Base-by-base conservation (phyloP, 2,113 vertebrate species). In the Daphoenositta chrysoptera region DNA sequence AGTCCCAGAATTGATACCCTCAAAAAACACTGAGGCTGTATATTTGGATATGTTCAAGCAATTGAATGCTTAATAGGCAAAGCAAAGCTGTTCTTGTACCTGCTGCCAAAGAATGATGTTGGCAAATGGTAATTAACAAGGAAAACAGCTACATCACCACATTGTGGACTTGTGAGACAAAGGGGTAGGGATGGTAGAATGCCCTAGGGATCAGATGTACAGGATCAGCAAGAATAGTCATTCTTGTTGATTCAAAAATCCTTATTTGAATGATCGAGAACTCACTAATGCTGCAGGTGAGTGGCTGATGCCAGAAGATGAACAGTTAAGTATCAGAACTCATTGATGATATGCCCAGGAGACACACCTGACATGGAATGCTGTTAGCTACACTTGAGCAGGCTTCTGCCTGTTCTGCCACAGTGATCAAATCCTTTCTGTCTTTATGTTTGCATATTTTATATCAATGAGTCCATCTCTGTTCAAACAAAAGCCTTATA, bases 401-500 rank as follows among this genome's bases (percentile, higher is more conserved):
- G 54, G n/a, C 45, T 42, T 82, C 51, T 82, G n/a, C 51, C 80
- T 53, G 2, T 39, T 76, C 65, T 91, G 57, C 70, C 24, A 1
- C 71, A 22, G 66, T 4, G 26, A 35, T 58, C 79, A 44, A 35
- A 81, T 15, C 53, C 77, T 37, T 60, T 27, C 85, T 37, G 4
- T 31, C 16, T 83, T 83, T 42, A 22, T 50, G 23, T 83, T 92
- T 94, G 57, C 53, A 90, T 30, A 3, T 71, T 96, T 91, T 70
- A 7, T 82, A 82, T 95, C 91, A 50, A 14, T 24, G 73, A 35
- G 82, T 44, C 83, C 90, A 91, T 75, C 81, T 81, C 17, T 92
- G 64, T 70, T 85, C 94, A 96, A 97, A 97, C 84, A 97, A 75
- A 94, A 94, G 77, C 73, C 64, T 33, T 39, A 7, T 60, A 89